Conservation (phyloP, 1,140 invertebrate species). For the Apis laboriosa region DNA sequence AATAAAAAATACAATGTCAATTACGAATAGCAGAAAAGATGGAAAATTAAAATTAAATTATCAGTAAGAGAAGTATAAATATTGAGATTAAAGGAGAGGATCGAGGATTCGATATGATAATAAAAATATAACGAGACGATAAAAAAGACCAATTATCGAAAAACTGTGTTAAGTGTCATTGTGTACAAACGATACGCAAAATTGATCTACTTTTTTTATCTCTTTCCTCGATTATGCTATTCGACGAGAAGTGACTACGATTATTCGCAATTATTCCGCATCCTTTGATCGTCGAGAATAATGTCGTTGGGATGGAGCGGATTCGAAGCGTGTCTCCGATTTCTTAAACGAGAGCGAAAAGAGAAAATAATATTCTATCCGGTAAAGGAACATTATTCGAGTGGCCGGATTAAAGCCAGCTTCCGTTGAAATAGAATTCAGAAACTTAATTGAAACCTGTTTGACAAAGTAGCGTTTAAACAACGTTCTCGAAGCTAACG, state of each 20-base stretch:
- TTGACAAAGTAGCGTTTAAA: slow-evolving; percentile 17
- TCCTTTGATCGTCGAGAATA: background rate
- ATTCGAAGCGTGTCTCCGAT: background rate
- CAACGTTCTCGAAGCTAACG: slow-evolving; percentile 16
- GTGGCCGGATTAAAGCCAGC: background rate
- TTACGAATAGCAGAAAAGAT: no score
- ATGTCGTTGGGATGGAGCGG: no score
- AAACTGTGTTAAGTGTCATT: background rate
- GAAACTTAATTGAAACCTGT: slow-evolving; percentile 8
- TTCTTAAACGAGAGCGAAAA: background rate
- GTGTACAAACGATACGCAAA: slow-evolving; percentile 10
- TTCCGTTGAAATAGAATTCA: background rate
- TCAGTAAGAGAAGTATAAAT: background rate
- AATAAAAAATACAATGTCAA: no score
- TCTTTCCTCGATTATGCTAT: background rate
- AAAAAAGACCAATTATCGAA: slow-evolving; percentile 2
- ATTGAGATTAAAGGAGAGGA: slow-evolving; percentile 10
- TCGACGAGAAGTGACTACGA: background rate
- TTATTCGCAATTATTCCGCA: slow-evolving; percentile 15
- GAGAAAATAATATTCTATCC: slow-evolving; percentile 12
- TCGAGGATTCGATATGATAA: background rate
- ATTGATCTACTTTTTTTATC: background rate
- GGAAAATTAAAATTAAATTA: no score
- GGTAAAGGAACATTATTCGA: background rate
- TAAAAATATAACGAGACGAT: background rate